Conservation (phyloP, 2,113 vertebrate genomes). For the Pseudorectes ferrugineus region DNA sequence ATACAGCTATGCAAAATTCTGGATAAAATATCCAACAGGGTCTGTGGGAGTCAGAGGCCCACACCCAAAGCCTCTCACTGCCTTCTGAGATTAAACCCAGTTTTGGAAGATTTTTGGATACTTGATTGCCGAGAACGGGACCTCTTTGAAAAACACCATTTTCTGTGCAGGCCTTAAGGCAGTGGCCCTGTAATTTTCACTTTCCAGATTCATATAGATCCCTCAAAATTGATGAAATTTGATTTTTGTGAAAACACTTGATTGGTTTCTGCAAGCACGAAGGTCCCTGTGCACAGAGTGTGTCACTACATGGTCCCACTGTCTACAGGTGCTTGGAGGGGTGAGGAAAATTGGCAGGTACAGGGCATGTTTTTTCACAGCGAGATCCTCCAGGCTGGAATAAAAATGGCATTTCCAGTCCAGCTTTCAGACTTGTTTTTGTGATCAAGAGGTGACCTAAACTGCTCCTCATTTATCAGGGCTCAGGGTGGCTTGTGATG, state of each 20-base stretch:
- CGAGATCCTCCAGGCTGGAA: background rate
- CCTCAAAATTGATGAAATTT: background rate
- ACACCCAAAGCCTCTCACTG: background rate
- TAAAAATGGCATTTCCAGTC: background rate
- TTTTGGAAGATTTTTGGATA: background rate
- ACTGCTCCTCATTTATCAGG: background rate
- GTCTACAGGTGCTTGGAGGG: background rate
- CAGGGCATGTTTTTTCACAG: background rate
- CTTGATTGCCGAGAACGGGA: background rate
- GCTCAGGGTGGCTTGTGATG: background rate
- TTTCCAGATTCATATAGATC: background rate
- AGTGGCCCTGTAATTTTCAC: background rate
- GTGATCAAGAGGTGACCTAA: background rate
- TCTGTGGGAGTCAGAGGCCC: background rate
- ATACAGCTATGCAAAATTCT: background rate
- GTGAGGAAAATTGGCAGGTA: background rate
- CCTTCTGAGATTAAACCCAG: background rate
- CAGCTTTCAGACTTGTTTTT: background rate
- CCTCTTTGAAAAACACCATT: background rate
- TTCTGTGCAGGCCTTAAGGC: background rate
- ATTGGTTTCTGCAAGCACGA: fast-evolving
- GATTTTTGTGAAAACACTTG: background rate
- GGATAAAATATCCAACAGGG: background rate
- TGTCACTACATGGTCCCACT: background rate
- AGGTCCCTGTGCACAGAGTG: background rate